Conservation (phyloP, 2,797 vertebrate species). For the Bradypodion pumilum region DNA sequence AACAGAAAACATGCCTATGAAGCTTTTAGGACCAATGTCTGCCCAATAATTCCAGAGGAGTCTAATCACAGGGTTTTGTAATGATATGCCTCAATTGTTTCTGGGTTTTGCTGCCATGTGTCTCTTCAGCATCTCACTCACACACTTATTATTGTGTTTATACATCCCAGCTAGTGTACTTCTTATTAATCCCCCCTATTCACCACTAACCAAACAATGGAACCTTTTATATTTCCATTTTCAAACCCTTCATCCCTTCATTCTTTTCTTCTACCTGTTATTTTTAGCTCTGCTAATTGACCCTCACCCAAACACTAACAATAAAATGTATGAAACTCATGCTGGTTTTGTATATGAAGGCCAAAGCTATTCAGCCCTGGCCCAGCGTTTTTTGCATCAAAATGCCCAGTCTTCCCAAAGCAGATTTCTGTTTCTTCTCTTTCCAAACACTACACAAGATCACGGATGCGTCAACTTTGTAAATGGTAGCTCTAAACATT, state of each 20-base stretch:
- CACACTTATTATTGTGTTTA: constrained; percentile 36
- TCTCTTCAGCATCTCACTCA: constrained; percentile 57
- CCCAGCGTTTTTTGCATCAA: constrained; percentile 26
- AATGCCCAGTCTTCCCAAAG: constrained; percentile 28
- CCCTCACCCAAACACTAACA: constrained; percentile 56
- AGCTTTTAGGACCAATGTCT: not conserved
- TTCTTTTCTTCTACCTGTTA: constrained; percentile 37
- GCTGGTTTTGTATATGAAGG: constrained; percentile 58
- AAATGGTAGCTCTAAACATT: not conserved
- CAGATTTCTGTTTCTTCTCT: too few species aligned
- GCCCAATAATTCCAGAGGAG: not conserved
- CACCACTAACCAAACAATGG: constrained; percentile 38
- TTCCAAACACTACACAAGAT: too few species aligned
- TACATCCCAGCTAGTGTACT: constrained; percentile 26
- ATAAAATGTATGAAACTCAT: constrained; percentile 34
- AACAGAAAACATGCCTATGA: not conserved
- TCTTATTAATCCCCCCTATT: constrained; percentile 38
- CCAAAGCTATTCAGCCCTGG: not conserved
- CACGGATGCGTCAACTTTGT: too few species aligned
- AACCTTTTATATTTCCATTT: not conserved
- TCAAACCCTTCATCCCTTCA: constrained; percentile 46
- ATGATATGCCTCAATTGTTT: constrained; percentile 53
- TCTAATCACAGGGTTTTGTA: constrained; percentile 32
- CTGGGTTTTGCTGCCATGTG: constrained; percentile 51
- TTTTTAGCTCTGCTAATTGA: constrained; percentile 44